Base-by-base conservation (phyloP, 2,113 vertebrate genomes). In the Pogona vitticeps region DNA sequence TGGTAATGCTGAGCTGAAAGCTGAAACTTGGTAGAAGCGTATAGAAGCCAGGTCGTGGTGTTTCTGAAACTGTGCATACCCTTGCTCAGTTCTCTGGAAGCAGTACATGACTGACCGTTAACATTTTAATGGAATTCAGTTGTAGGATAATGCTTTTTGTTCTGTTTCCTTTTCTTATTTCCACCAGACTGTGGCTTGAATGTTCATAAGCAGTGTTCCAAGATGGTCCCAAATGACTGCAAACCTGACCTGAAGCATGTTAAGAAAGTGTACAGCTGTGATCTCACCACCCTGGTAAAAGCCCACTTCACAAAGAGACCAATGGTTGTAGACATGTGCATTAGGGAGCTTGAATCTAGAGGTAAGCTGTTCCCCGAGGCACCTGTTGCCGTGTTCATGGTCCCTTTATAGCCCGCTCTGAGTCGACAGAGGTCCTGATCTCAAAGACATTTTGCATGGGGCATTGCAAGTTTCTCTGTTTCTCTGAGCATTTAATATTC, bases 261-360 rank as follows among this genome's bases (percentile, higher is more conserved):
- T 87, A 98, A 97, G 86, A 97, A 97, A 86, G 96, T 97, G 77
- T 97, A 99, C 96, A 99, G 99, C 96, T 99, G 99, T 88, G 99
- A 99, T 96, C 98, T 99, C 42, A 99, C 99, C 6, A 99, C 98
- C 0, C 97, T 99, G 71, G 98, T 99, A 87, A 99, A 99, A 96
- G 98, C 98, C 65, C 98, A 98, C 94, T 98, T 98, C 94, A 95
- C 98, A 3, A 99, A 99, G 92, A 95, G 98, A 88, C 99, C 99
- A 15, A 99, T 99, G 99, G 98, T 99, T 84, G 98, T 99, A 28
- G 98, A 99, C 94, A 99, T 99, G 99, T 99, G 99, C 96, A 98
- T 99, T 94, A 97, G 98, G 93, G 99, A 99, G 90, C 98, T 99
- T 38, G 99, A 99, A 89, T 97, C 97, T 5, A 96, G 99, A 98